A percentile compares a stretch with the other conserved stretches of the same genome.
phyloP scores from a whole-genome alignment of 1,140 invertebrate species.

The Leptopilina boulardi region DNA sequence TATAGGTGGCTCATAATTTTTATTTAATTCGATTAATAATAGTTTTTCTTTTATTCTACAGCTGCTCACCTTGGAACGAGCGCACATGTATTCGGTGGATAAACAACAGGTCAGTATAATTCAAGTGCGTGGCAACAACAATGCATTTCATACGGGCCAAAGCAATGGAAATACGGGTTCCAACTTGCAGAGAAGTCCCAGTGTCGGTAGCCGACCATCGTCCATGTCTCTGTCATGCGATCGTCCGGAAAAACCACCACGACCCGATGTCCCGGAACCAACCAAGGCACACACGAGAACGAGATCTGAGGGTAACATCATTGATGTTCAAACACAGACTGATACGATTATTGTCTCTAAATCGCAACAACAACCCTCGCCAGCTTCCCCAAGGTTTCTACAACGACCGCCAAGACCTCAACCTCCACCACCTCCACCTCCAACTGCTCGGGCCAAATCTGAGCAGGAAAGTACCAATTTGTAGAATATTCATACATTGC shows the following conservation, averaged over 20 bases:
- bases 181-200: constrained; percentile 75
- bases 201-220: constrained; percentile 69
- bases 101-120: constrained; percentile 84
- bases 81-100: constrained; percentile 82
- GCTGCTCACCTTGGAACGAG: constrained; percentile 79
- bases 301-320: constrained; percentile 76
- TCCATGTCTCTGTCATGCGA: constrained; percentile 69
- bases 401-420: constrained; percentile 72
- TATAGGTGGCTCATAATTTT: background rate
- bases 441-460: constrained; percentile 65
- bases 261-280: constrained; percentile 68
- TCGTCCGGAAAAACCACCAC: constrained; percentile 72
- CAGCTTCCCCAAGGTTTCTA: constrained; percentile 68
- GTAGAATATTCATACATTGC: constrained; percentile 49
- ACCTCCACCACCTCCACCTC: constrained; percentile 73
- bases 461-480: constrained; percentile 75
- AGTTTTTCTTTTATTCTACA: constrained; percentile 46
- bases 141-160: constrained; percentile 55
- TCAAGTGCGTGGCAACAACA: constrained; percentile 75
- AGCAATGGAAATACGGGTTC: constrained; percentile 69
- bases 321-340: constrained; percentile 72
- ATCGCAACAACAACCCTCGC: constrained; percentile 64
- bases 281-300: constrained; percentile 71
- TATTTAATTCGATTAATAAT: background rate
- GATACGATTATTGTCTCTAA: constrained; percentile 63